Evolutionary conservation across 1,140 invertebrate genomes (phyloP).

Genomic region (Pectinophora gossypiella): DNA sequence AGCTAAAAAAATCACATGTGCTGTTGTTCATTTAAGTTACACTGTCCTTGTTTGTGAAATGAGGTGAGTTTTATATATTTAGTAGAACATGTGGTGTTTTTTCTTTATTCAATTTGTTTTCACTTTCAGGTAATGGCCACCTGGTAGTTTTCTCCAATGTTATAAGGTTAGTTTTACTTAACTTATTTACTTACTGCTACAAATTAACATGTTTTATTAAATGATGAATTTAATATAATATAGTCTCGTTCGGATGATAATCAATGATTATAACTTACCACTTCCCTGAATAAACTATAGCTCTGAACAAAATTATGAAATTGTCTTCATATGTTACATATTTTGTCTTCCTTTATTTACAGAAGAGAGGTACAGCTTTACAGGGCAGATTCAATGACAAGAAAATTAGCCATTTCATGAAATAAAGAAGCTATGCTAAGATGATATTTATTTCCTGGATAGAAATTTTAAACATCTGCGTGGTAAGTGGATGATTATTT

Average conservation of each 20-base stretch:
- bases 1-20: conserved; percentile 40
- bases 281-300: neutral
- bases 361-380: too few relatives aligned
- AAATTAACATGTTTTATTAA: neutral
- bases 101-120: conserved; percentile 64
- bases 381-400: too few relatives aligned
- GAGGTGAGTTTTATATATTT: conserved; percentile 52
- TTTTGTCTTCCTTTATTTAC: too few relatives aligned
- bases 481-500: too few relatives aligned
- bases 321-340: too few relatives aligned
- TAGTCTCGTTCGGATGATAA: neutral
- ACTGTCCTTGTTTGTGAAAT: conserved; percentile 23
- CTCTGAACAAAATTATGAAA: too few relatives aligned
- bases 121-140: conserved; percentile 43
- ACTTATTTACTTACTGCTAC: neutral
- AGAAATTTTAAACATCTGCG: too few relatives aligned
- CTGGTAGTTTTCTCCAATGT: neutral
- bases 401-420: too few relatives aligned
- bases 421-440: too few relatives aligned
- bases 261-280: neutral
- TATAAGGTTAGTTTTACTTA: neutral
- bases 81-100: conserved; percentile 40
- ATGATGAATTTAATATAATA: neutral
- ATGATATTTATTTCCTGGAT: too few relatives aligned
- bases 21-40: conserved; percentile 30